These are phyloP conservation scores for Panthera leo DNA, from an alignment of 2,113 vertebrate genomes.

Conservation along the genomic window DNA sequence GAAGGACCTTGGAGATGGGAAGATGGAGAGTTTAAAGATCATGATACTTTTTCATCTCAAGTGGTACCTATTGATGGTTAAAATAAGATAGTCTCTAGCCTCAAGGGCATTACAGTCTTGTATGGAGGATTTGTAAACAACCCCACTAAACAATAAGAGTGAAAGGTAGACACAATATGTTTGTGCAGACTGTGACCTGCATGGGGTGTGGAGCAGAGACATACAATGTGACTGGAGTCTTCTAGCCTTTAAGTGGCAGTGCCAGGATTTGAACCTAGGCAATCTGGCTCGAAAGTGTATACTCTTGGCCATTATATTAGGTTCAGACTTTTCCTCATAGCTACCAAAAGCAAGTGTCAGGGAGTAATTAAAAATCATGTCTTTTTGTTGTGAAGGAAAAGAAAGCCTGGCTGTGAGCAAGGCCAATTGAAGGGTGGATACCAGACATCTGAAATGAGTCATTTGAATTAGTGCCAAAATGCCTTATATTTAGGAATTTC, in stretches of 20 bases:
- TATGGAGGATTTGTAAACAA: not conserved
- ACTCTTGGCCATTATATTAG: not conserved
- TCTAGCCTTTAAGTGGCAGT: not conserved
- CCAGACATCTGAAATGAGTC: not conserved
- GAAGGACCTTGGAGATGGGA: not conserved
- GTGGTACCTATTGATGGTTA: not conserved
- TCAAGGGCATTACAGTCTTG: not conserved
- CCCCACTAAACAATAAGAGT: not conserved
- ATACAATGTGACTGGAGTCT: not conserved
- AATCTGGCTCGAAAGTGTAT: not conserved
- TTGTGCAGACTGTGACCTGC: not conserved
- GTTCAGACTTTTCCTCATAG: not conserved
- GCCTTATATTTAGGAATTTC: not conserved
- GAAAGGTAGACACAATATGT: not conserved
- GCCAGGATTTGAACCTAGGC: not conserved
- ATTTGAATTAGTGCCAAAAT: not conserved
- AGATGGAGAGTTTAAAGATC: not conserved
- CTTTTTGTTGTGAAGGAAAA: not conserved
- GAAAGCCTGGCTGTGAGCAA: not conserved
- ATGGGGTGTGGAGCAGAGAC: not conserved
- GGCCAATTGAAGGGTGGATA: not conserved
- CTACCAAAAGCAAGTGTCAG: not conserved
- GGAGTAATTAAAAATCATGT: not conserved
- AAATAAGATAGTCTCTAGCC: not conserved
- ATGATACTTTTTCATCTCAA: not conserved